A percentile compares a stretch with the other conserved stretches of the same genome.
Conservation (phyloP, 2,888 invertebrate species). For the Zaprionus obscuricornis region DNA sequence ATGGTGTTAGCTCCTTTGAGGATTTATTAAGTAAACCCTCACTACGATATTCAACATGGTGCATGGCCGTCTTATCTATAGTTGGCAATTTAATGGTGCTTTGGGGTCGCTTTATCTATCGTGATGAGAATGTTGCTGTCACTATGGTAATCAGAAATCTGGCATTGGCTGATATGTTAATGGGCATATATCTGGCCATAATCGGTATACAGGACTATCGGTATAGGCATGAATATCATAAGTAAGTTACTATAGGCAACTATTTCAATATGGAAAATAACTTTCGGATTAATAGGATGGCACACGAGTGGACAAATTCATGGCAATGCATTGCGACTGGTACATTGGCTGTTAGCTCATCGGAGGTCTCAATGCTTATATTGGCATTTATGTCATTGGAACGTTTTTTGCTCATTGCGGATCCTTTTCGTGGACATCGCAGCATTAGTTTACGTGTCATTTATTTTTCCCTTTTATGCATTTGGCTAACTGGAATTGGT, state of each 20-base stretch:
- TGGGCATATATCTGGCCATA: conserved; percentile 87
- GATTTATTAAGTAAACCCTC: conserved; percentile 86
- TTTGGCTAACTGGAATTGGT: conserved; percentile 86
- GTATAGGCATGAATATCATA: conserved; percentile 86
- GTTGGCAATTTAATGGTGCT: conserved; percentile 87
- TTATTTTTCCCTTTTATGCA: conserved; percentile 84
- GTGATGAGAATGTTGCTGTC: conserved; percentile 86
- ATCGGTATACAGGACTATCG: conserved; percentile 86
- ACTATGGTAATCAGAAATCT: conserved; percentile 87
- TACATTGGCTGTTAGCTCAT: conserved; percentile 87
- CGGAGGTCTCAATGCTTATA: conserved; percentile 88
- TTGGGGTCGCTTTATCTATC: conserved; percentile 86
- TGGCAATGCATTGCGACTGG: conserved; percentile 87
- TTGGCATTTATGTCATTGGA: conserved; percentile 89
- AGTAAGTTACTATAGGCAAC: conserved; percentile 43
- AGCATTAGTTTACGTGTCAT: conserved; percentile 85
- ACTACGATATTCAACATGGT: conserved; percentile 86
- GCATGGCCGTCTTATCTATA: conserved; percentile 86
- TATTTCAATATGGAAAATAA: not conserved
- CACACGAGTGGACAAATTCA: conserved; percentile 87
- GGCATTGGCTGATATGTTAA: conserved; percentile 87
- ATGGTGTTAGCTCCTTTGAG: conserved; percentile 87
- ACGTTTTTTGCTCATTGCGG: conserved; percentile 87
- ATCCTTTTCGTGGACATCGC: conserved; percentile 85
- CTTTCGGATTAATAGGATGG: conserved; percentile 76